A percentile compares a stretch with the other conserved stretches of the same genome.
Evolutionary conservation across 2,888 invertebrate genomes (phyloP).

Genomic region (Lasioglossum vierecki): DNA sequence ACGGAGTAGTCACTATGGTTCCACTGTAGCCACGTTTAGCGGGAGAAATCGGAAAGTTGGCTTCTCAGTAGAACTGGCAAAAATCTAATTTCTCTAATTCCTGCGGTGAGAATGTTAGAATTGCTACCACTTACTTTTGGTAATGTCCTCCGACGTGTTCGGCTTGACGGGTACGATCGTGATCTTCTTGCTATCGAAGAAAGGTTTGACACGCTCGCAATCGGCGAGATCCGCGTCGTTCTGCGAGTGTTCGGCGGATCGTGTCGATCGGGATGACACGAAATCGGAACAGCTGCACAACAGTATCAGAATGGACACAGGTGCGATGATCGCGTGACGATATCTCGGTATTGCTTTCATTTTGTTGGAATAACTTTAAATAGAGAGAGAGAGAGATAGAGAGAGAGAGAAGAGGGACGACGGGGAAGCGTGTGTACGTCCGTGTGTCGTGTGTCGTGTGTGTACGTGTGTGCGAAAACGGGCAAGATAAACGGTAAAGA

Average conservation of each 20-base stretch:
- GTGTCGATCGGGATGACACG: constrained; percentile 72
- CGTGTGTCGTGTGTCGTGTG: no score
- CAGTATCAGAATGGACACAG: constrained; percentile 64
- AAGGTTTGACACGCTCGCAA: constrained; percentile 74
- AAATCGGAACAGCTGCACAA: constrained; percentile 64
- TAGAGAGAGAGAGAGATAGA: not conserved
- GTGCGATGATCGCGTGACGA: constrained; percentile 48
- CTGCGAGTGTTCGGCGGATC: constrained; percentile 62
- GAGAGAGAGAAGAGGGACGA: not conserved
- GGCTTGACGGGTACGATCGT: constrained; percentile 59
- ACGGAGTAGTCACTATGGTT: no score
- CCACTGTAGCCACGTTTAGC: no score
- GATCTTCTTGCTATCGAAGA: constrained; percentile 77
- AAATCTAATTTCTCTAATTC: no score
- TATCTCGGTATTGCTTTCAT: constrained; percentile 62
- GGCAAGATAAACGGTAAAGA: not conserved
- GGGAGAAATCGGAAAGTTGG: no score
- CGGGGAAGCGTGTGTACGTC: not conserved
- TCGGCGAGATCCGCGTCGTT: constrained; percentile 54
- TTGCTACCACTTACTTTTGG: constrained; percentile 71
- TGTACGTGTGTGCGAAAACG: not conserved
- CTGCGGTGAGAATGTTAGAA: not conserved
- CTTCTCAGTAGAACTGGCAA: no score
- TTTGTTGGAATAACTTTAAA: constrained; percentile 54
- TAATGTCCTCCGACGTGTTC: constrained; percentile 47